phyloP scores from a whole-genome alignment of 2,888 invertebrate species.

The Chalcosyrphus nemorum region DNA sequence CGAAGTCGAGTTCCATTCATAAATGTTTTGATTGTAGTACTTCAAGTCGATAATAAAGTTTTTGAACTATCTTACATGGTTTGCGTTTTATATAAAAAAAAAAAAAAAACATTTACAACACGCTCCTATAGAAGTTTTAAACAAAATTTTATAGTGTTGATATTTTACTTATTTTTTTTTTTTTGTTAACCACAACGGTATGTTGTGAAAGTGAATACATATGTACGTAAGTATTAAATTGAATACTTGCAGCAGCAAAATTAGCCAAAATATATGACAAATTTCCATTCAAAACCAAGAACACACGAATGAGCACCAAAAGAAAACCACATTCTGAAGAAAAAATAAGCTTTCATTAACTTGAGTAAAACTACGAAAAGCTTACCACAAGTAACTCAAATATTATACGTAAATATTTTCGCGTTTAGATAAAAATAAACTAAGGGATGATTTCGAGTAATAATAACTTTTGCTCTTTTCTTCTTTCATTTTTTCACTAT shows the following conservation, averaged over 20 bases:
- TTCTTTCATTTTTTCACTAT: background rate
- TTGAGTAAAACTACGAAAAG: slow-evolving; percentile 53
- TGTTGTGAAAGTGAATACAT: no score
- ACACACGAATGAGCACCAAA: slow-evolving; percentile 2
- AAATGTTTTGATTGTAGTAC: no score
- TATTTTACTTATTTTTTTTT: no score
- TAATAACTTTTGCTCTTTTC: background rate
- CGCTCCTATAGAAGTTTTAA: no score
- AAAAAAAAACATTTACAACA: no score
- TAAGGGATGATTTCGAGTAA: slow-evolving; percentile 64
- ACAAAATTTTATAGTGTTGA: no score
- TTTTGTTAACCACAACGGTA: no score
- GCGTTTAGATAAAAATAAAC: background rate
- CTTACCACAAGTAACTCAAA: slow-evolving; percentile 52
- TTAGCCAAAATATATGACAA: background rate
- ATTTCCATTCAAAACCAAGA: background rate
- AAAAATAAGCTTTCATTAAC: slow-evolving; percentile 28
- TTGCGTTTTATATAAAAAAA: no score
- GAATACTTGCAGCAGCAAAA: background rate
- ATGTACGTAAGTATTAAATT: no score
- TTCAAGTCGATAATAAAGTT: no score
- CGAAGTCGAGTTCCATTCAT: no score
- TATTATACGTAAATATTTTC: background rate
- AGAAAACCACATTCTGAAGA: background rate
- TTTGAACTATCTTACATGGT: no score